A percentile compares a stretch with the other conserved stretches of the same genome.
Evolutionary conservation across 2,113 vertebrate genomes (phyloP).

Genomic region (Etheostoma spectabile): DNA sequence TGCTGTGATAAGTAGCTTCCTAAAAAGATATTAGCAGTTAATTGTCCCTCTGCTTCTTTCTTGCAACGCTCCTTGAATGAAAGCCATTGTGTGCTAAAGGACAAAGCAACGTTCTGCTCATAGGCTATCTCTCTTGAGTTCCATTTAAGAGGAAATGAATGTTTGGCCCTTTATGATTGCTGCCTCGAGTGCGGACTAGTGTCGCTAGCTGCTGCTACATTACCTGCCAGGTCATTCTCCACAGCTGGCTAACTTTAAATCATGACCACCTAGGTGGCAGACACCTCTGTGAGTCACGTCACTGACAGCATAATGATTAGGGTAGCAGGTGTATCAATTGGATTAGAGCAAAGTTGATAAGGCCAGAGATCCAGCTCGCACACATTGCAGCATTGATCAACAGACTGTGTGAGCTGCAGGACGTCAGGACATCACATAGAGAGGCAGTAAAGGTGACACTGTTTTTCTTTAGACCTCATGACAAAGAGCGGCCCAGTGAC

Average conservation of each 20-base stretch:
- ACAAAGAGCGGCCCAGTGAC: constrained; percentile 59
- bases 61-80: constrained; percentile 25
- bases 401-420: not conserved
- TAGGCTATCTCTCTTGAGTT: constrained; percentile 16
- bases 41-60: constrained; percentile 22
- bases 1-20: constrained; percentile 29
- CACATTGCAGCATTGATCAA: not conserved
- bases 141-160: constrained; percentile 50
- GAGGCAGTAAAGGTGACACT: constrained; percentile 50
- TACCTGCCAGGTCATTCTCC: constrained; percentile 9
- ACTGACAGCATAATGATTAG: constrained; percentile 13
- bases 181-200: constrained; percentile 4
- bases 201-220: not conserved
- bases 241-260: constrained; percentile 5
- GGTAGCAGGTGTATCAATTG: constrained; percentile 26
- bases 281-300: constrained; percentile 26
- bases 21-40: constrained; percentile 40
- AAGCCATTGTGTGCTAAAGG: constrained; percentile 31
- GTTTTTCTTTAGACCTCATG: constrained; percentile 47
- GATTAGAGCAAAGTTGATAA: constrained; percentile 10
- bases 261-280: not conserved
- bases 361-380: constrained; percentile 7
- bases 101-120: constrained; percentile 19
- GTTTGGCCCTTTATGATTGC: constrained; percentile 39
- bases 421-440: constrained; percentile 9